phyloP scores from a whole-genome alignment of 2,888 invertebrate species.

The Phyllotreta striolata region DNA sequence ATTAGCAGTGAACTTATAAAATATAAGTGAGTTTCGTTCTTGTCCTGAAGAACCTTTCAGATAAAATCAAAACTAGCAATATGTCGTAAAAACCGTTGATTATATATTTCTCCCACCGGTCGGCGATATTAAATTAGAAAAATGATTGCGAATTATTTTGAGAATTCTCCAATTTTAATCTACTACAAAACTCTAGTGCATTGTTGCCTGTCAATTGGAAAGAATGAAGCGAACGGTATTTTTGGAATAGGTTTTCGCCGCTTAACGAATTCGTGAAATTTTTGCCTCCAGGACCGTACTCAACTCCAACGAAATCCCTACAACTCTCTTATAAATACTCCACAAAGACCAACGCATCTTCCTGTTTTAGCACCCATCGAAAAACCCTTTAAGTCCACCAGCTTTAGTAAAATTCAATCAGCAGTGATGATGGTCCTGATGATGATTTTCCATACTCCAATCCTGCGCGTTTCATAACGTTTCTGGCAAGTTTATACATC shows the following conservation, averaged over 20 bases:
- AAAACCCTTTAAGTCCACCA: too few species aligned
- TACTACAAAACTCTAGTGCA: constrained; percentile 42
- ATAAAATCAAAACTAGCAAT: constrained; percentile 44
- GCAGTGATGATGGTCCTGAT: too few species aligned
- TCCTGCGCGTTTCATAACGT: constrained; percentile 20
- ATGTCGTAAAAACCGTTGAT: constrained; percentile 38
- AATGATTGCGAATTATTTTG: constrained; percentile 43
- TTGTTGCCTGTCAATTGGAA: constrained; percentile 38
- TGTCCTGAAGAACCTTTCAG: constrained; percentile 37
- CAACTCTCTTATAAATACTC: too few species aligned
- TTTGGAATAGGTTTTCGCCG: constrained; percentile 25
- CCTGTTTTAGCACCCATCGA: too few species aligned
- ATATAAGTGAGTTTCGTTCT: constrained; percentile 20
- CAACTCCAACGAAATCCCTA: not conserved
- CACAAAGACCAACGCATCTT: too few species aligned
- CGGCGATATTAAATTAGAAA: constrained; percentile 35
- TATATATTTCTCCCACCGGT: constrained; percentile 46
- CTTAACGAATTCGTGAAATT: constrained; percentile 15
- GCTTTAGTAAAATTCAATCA: too few species aligned
- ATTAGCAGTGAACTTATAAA: not conserved
- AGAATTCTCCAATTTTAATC: constrained; percentile 40
- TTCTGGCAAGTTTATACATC: constrained; percentile 18
- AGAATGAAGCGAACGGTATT: constrained; percentile 25
- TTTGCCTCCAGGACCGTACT: not conserved
- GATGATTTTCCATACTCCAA: not conserved